Conservation (phyloP, 2,113 vertebrate species). For the Pycnonotus jocosus region DNA sequence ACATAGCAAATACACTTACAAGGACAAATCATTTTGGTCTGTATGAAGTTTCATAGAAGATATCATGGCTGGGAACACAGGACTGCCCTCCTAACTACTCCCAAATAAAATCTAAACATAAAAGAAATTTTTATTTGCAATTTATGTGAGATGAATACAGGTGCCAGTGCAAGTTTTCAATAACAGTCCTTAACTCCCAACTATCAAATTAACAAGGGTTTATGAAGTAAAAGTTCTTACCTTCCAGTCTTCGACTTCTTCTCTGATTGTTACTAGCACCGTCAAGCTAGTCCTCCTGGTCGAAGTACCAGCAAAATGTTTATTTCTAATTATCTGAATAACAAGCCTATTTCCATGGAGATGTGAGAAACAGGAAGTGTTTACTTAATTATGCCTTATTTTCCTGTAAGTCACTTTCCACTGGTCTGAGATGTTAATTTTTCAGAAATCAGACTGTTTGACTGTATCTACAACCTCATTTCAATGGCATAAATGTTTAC, state of each 20-base stretch:
- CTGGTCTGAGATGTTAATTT: background rate
- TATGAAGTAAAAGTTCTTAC: background rate
- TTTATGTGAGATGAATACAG: background rate
- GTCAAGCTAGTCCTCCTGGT: background rate
- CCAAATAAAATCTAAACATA: background rate
- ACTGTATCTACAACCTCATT: background rate
- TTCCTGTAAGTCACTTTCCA: background rate
- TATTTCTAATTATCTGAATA: background rate
- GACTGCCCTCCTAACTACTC: background rate
- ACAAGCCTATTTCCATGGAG: background rate
- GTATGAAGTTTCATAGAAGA: background rate
- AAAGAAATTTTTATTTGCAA: background rate
- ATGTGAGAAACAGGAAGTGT: background rate
- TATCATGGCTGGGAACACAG: background rate
- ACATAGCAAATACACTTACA: background rate
- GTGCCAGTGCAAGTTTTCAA: background rate
- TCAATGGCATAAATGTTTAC: background rate
- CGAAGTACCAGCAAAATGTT: background rate
- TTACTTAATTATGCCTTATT: background rate
- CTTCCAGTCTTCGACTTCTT: background rate
- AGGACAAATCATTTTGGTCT: background rate
- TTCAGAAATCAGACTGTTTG: background rate
- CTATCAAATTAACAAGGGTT: background rate
- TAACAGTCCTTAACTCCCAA: background rate
- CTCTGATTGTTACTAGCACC: background rate